These are phyloP conservation scores for Varanus salvator DNA, from an alignment of 2,113 vertebrate genomes.

Conservation along the genomic window DNA sequence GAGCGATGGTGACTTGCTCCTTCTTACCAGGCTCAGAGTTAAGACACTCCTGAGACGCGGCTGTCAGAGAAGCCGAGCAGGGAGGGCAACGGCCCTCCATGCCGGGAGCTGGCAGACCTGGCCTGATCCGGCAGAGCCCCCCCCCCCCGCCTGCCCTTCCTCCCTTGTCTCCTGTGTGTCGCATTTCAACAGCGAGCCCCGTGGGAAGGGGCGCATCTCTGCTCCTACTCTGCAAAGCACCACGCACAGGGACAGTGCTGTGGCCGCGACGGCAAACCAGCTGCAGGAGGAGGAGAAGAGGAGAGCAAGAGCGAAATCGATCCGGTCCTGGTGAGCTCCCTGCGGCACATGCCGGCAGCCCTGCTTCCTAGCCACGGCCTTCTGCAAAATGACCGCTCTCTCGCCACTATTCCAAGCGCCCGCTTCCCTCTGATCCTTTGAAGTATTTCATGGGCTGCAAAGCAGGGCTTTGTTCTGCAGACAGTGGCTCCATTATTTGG, in stretches of 20 bases:
- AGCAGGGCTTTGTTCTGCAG: not conserved
- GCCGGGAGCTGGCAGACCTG: too few species aligned
- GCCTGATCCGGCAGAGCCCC: too few species aligned
- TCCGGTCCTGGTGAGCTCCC: constrained; percentile 13
- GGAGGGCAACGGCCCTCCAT: too few species aligned
- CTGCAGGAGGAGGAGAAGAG: too few species aligned
- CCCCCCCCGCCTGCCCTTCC: too few species aligned
- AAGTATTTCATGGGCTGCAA: not conserved
- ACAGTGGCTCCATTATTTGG: constrained; percentile 1
- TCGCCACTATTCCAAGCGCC: not conserved
- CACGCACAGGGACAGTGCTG: not conserved
- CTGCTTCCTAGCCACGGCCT: not conserved
- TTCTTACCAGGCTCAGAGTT: not conserved
- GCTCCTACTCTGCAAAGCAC: not conserved
- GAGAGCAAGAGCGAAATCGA: constrained; percentile 16
- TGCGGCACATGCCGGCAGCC: constrained; percentile 49
- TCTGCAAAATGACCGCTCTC: constrained; percentile 22
- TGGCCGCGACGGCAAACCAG: too few species aligned
- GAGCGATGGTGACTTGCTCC: constrained; percentile 35
- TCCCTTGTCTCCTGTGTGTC: not conserved
- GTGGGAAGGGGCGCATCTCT: not conserved
- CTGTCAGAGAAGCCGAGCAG: too few species aligned
- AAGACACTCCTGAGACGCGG: too few species aligned
- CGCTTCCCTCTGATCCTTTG: fast-evolving
- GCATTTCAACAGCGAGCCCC: not conserved